Evolutionary conservation across 2,888 invertebrate genomes (phyloP).

Genomic region (Yponomeuta sedellus): DNA sequence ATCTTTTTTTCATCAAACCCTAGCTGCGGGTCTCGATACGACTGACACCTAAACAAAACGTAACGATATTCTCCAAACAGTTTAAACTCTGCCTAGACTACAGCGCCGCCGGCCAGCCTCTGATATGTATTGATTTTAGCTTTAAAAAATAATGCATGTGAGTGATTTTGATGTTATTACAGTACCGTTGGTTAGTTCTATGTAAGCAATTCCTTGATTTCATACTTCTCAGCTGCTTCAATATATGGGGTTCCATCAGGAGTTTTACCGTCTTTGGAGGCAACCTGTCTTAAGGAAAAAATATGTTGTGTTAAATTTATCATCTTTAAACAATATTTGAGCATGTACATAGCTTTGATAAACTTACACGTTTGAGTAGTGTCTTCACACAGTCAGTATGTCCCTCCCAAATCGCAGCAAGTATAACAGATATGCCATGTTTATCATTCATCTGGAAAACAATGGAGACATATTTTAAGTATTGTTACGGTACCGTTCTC

Average conservation of each 20-base stretch:
- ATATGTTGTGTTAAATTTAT: background rate
- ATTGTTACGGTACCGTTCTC: no score
- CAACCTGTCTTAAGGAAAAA: slow-evolving; percentile 80
- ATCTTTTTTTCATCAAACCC: no score
- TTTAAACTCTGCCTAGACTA: no score
- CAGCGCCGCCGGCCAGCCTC: no score
- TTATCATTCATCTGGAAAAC: slow-evolving; percentile 89
- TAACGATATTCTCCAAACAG: no score
- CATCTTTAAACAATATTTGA: background rate
- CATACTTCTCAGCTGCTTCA: slow-evolving; percentile 93
- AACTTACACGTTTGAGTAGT: slow-evolving; percentile 87
- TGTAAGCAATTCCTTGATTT: slow-evolving; percentile 86
- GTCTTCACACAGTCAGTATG: slow-evolving; percentile 94
- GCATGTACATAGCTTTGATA: background rate
- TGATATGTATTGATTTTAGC: slow-evolving; percentile 42
- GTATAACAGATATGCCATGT: slow-evolving; percentile 94
- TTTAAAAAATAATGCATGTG: slow-evolving; percentile 48
- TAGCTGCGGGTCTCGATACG: no score
- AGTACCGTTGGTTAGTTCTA: slow-evolving; percentile 35
- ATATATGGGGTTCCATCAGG: slow-evolving; percentile 92
- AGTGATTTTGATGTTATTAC: slow-evolving; percentile 36
- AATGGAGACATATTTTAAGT: background rate
- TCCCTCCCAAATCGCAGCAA: slow-evolving; percentile 98
- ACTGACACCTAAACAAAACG: no score
- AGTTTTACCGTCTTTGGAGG: slow-evolving; percentile 86